Evolutionary conservation across 1,140 invertebrate genomes (phyloP).

Genomic region (Liolophura sinensis): DNA sequence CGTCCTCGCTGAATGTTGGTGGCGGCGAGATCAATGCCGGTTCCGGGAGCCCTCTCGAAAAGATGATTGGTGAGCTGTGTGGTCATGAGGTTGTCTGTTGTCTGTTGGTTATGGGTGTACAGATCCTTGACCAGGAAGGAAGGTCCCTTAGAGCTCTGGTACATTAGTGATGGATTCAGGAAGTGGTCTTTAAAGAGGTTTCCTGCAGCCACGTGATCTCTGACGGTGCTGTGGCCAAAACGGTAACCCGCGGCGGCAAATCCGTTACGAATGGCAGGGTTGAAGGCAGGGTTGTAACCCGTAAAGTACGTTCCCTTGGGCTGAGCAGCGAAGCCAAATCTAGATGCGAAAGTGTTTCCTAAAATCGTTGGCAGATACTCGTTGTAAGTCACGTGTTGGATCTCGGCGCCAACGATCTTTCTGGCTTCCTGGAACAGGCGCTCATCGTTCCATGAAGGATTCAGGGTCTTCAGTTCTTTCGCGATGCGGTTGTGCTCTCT

Average conservation of each 20-base stretch:
- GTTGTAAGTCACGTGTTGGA: constrained; percentile 94
- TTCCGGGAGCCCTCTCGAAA: constrained; percentile 63
- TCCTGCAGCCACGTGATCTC: neutral
- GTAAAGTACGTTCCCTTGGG: constrained; percentile 8
- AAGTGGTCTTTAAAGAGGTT: too few species aligned
- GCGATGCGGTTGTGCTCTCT: constrained; percentile 94
- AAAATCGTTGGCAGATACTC: constrained; percentile 88
- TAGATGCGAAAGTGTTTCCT: constrained; percentile 58
- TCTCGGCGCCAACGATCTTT: constrained; percentile 90
- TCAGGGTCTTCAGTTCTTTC: constrained; percentile 71
- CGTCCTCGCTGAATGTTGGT: constrained; percentile 93
- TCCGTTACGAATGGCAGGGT: constrained; percentile 1
- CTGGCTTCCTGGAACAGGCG: constrained; percentile 79
- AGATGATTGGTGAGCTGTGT: constrained; percentile 87
- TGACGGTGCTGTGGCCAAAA: neutral
- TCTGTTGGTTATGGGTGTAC: too few species aligned
- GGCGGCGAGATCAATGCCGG: constrained; percentile 77
- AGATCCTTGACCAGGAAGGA: too few species aligned
- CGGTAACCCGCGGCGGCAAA: neutral
- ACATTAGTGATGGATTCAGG: too few species aligned
- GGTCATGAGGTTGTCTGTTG: too few species aligned
- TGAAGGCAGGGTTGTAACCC: constrained; percentile 73
- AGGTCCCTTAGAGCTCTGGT: too few species aligned
- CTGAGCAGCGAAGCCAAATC: constrained; percentile 9
- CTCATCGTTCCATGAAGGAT: constrained; percentile 92